Evolutionary conservation across 37 sponge, comb jelly and placozoan genomes (phyloP), one percentile per base, ranked within the genome.

Genomic region (Geodia barretti): DNA sequence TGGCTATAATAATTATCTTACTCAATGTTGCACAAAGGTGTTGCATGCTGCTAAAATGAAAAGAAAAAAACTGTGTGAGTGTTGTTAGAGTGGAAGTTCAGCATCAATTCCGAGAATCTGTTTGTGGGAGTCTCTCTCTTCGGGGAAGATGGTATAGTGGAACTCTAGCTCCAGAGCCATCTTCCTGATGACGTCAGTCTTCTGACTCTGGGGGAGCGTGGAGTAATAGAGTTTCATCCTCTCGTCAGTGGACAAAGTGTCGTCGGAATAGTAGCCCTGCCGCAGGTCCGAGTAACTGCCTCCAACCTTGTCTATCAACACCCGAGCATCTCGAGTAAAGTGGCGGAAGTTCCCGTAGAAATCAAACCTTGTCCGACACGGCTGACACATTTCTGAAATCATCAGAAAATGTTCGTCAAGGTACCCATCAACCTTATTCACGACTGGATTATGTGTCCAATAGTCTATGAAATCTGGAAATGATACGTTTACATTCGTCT

Each of bases 311-410:
- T 70, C 25, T 11, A 83, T 42, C 54, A 83, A 32, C 4, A 85
- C 72, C n/a, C 35, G 42, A 36, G 78, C 39, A 60, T 85, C 84
- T n/a, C 24, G 26, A 14, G 75, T 77, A 69, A 84, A 84, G 41
- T 76, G 26, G 33, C 75, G 75, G 34, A 84, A 84, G 70, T 84
- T 84, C 14, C 62, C 84, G 41, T 84, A 84, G 58, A 77, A 84
- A 62, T 58, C 72, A 68, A 60, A 84, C 39, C 77, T 31, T 8
- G 39, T 37, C 24, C 76, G 23, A 37, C 84, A 84, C 0, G 84
- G 84, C 30, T 84, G 76, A 39, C 70, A 76, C 1, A 84, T 68
- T 4, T 31, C 58, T 20, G 75, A 76, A 37, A 60, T 76, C 31
- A 68, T 26, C 2, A 68, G 29, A 33, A 84, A 84, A 34, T 84